Percentiles rank a stretch among this genome's conserved stretches.
These are phyloP conservation scores for Fabriciana adippe DNA, from an alignment of 2,888 invertebrate genomes.

Conservation along the genomic window DNA sequence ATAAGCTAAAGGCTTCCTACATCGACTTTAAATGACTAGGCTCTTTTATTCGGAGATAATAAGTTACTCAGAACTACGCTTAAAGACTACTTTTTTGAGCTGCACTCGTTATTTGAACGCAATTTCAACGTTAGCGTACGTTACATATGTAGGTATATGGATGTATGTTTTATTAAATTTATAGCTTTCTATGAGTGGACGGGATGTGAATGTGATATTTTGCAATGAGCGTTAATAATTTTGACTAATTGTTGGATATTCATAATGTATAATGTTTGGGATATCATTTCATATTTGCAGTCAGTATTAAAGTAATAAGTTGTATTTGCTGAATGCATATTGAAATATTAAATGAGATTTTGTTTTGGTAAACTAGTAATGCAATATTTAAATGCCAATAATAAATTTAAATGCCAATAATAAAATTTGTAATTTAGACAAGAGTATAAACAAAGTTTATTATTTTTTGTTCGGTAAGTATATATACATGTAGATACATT, in stretches of 20 bases:
- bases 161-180: conserved; percentile 1
- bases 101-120: conserved; percentile 10
- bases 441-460: not conserved
- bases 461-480: too few species aligned
- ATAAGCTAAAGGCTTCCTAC: conserved; percentile 38
- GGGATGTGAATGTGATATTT: conserved; percentile 2
- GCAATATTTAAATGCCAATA: not conserved
- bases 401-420: not conserved
- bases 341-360: not conserved
- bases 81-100: conserved; percentile 19
- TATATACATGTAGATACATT: not conserved
- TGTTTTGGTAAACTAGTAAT: not conserved
- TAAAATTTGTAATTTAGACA: not conserved
- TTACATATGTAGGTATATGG: not conserved
- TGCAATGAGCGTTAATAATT: conserved; percentile 10
- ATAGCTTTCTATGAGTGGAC: conserved; percentile 7
- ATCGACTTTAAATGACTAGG: conserved; percentile 48
- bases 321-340: not conserved
- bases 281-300: conserved; percentile 8
- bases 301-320: conserved; percentile 6
- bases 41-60: conserved; percentile 40
- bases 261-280: conserved; percentile 10
- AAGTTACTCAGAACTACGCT: conserved; percentile 22
- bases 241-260: conserved; percentile 8
- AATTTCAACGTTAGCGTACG: not conserved